These are phyloP conservation scores for Drosophila algonquin DNA, from an alignment of 2,888 invertebrate species.

Conservation along the genomic window DNA sequence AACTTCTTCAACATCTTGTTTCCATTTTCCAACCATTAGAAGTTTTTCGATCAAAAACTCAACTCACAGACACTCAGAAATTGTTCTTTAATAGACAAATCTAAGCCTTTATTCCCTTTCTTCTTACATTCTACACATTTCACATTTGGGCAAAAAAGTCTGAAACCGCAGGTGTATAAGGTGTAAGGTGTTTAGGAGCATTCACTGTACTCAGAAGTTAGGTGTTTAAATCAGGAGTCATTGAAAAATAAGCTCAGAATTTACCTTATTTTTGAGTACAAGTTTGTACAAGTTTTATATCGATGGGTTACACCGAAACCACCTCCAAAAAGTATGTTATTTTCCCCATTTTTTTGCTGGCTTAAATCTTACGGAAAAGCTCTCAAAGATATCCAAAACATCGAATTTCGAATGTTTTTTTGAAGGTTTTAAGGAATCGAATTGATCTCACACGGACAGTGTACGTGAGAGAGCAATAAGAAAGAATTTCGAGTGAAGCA, in stretches of 20 bases:
- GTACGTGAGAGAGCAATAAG: constrained; percentile 74
- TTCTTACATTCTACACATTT: not conserved
- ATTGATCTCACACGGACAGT: constrained; percentile 63
- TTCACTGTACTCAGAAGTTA: not conserved
- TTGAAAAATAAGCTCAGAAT: not conserved
- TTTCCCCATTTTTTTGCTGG: not conserved
- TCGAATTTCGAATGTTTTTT: constrained; percentile 52
- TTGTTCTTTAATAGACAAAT: not conserved
- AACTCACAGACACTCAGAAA: no score
- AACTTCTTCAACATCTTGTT: no score
- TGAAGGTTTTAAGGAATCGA: constrained; percentile 24
- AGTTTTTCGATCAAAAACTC: not conserved
- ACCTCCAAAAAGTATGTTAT: not conserved
- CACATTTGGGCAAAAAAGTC: not conserved
- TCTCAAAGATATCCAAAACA: constrained; percentile 34
- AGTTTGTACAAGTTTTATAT: not conserved
- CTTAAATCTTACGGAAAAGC: constrained; percentile 9
- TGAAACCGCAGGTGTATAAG: not conserved
- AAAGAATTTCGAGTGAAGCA: constrained; percentile 56
- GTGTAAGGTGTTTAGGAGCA: not conserved
- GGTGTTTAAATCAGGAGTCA: not conserved
- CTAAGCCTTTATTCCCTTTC: no score
- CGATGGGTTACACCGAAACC: no score
- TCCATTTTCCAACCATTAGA: not conserved
- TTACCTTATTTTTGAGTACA: not conserved